phyloP scores from a whole-genome alignment of 2,888 invertebrate species.

The Trichogramma evanescens region DNA sequence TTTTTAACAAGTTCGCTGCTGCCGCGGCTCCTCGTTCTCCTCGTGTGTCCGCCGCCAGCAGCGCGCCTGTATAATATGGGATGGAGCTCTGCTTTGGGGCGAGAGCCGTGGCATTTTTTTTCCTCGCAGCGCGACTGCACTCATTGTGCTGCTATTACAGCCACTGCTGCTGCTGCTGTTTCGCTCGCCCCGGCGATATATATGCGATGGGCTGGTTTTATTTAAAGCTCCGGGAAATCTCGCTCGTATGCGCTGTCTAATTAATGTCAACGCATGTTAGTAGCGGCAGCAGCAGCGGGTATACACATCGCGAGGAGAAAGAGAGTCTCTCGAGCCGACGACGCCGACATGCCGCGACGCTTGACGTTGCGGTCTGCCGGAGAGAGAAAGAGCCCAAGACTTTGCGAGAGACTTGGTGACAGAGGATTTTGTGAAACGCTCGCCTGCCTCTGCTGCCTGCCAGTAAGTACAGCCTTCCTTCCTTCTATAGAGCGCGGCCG shows the following conservation, averaged over 20 bases:
- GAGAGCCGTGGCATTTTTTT: too few species aligned
- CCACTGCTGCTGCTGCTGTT: not conserved
- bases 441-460: too few species aligned
- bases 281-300: slow-evolving; percentile 1
- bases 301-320: too few species aligned
- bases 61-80: too few species aligned
- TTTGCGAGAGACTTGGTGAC: not conserved
- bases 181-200: not conserved
- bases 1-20: slow-evolving; percentile 13
- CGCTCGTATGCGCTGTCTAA: slow-evolving; percentile 5
- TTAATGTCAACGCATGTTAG: slow-evolving; percentile 17
- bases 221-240: slow-evolving; percentile 19
- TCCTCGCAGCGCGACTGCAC: too few species aligned
- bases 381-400: not conserved
- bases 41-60: not conserved
- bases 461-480: too few species aligned
- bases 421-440: not conserved
- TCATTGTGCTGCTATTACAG: too few species aligned
- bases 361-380: not conserved
- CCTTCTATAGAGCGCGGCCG: too few species aligned
- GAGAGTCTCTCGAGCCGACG: not conserved
- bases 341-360: slow-evolving; percentile 7
- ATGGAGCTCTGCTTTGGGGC: too few species aligned
- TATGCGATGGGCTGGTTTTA: not conserved
- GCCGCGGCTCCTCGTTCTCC: slow-evolving; percentile 5